Percentiles rank a stretch among this genome's conserved stretches.
Conservation (phyloP, 2,888 invertebrate species). For the Elaeidobius kamerunicus region DNA sequence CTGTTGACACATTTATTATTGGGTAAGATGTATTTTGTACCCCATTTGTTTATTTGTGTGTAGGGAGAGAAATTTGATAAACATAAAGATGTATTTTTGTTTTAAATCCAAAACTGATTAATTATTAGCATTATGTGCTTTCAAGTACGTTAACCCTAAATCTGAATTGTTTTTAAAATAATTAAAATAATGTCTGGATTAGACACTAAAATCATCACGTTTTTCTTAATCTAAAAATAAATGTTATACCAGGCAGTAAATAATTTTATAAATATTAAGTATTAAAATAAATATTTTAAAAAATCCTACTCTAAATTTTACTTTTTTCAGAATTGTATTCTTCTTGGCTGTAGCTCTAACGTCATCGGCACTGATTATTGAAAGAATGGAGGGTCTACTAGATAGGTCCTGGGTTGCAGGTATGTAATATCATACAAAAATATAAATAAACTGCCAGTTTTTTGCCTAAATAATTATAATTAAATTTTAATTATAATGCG, state of each 20-base stretch:
- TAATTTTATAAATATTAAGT: background rate
- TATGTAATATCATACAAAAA: slow-evolving; percentile 42
- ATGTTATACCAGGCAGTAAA: background rate
- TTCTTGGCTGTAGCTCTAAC: slow-evolving; percentile 94
- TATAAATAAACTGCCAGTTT: background rate
- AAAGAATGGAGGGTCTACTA: slow-evolving; percentile 85
- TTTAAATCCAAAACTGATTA: no score
- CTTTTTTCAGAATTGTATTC: slow-evolving; percentile 79
- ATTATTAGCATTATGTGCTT: no score
- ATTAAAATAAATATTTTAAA: background rate
- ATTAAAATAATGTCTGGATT: no score
- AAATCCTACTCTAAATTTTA: background rate
- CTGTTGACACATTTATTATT: slow-evolving; percentile 61
- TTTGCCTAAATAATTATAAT: slow-evolving; percentile 6
- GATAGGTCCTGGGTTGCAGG: slow-evolving; percentile 91
- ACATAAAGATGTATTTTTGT: no score
- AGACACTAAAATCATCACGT: no score
- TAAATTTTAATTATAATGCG: no score
- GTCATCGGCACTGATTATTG: slow-evolving; percentile 86
- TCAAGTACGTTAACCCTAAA: no score
- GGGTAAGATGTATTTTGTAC: no score
- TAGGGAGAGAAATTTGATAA: no score
- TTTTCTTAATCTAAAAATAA: background rate
- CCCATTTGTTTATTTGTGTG: no score
- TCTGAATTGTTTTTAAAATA: no score